A percentile compares a stretch with the other conserved stretches of the same genome.
phyloP scores from a whole-genome alignment of 2,888 invertebrate genomes.

The Oscheius sp. region DNA sequence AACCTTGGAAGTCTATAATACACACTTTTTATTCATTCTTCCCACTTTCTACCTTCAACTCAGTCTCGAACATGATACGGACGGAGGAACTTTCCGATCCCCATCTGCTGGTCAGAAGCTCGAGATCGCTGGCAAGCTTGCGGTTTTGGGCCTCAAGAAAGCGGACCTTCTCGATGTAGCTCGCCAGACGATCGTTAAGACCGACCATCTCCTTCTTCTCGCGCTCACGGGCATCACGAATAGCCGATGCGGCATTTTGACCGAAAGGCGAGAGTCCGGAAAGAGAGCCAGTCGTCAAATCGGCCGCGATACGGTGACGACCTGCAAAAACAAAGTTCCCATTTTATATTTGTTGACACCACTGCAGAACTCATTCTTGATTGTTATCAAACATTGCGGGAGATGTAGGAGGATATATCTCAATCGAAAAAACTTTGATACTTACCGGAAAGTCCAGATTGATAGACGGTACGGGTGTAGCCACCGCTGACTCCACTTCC shows the following conservation, averaged over 20 bases:
- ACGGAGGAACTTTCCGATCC: conserved; percentile 72
- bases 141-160: conserved; percentile 73
- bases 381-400: conserved; percentile 36
- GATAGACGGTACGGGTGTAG: conserved; percentile 24
- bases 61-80: conserved; percentile 65
- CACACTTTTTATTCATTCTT: not conserved
- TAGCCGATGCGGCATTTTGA: conserved; percentile 47
- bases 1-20: conserved; percentile 40
- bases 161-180: conserved; percentile 76
- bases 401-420: not conserved
- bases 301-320: conserved; percentile 19
- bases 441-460: conserved; percentile 26
- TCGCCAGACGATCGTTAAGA: conserved; percentile 77
- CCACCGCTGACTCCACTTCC: conserved; percentile 4
- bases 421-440: no score
- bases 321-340: not conserved
- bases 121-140: conserved; percentile 69
- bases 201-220: conserved; percentile 77
- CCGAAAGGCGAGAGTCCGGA: conserved; percentile 38
- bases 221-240: conserved; percentile 74
- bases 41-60: conserved; percentile 41
- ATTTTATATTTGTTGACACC: conserved; percentile 14
- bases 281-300: conserved; percentile 20
- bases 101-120: conserved; percentile 67
- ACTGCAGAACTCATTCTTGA: conserved; percentile 8